phyloP scores from a whole-genome alignment of 2,113 vertebrate species.

The Lamprotornis superbus region DNA sequence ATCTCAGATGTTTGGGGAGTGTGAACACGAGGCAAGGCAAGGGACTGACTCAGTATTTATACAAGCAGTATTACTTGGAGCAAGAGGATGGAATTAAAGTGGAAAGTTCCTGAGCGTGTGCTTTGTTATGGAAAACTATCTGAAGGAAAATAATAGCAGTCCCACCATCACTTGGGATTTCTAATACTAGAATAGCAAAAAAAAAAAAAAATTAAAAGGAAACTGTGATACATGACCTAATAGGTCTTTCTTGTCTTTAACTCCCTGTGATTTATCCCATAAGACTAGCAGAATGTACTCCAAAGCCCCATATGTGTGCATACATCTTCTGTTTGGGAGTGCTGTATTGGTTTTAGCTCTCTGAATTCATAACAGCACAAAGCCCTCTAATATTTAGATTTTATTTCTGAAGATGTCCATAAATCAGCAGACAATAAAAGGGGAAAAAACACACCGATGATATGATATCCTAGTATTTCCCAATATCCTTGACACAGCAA shows the following conservation, averaged over 20 bases:
- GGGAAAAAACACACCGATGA: background rate
- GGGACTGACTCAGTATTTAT: constrained; percentile 65
- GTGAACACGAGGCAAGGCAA: constrained; percentile 59
- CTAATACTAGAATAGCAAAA: background rate
- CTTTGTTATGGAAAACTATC: constrained; percentile 53
- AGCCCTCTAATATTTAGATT: constrained; percentile 45
- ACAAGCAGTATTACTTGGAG: constrained; percentile 60
- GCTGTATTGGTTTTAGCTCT: constrained; percentile 39
- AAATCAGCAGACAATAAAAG: constrained; percentile 48
- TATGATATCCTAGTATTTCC: constrained; percentile 27
- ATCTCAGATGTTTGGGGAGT: constrained; percentile 49
- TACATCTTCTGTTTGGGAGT: constrained; percentile 30
- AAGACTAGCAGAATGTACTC: constrained; percentile 17
- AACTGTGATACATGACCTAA: constrained; percentile 49
- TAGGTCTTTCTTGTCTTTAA: constrained; percentile 47
- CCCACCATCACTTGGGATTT: constrained; percentile 28
- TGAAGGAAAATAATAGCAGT: constrained; percentile 35
- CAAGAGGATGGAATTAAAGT: constrained; percentile 54
- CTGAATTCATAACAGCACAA: constrained; percentile 41
- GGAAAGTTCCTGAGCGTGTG: constrained; percentile 52
- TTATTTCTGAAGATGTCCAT: constrained; percentile 39
- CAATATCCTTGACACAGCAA: constrained; percentile 32
- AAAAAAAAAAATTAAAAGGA: background rate
- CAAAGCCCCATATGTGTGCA: background rate
- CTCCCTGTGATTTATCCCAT: constrained; percentile 9